Evolutionary conservation across 2,888 invertebrate genomes (phyloP).

Genomic region (Diabrotica balteata): DNA sequence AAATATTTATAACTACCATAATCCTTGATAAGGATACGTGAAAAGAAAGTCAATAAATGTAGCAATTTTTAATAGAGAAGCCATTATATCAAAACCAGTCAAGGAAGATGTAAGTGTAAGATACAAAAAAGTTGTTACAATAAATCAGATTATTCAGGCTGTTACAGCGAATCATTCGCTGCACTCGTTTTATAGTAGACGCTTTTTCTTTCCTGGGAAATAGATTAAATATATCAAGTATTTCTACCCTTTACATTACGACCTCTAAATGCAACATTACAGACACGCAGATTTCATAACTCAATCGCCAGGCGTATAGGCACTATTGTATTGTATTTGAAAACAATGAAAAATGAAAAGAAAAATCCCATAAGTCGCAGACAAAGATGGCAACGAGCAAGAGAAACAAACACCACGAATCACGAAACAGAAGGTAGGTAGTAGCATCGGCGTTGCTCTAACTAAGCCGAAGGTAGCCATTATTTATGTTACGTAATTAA

Average conservation of each 20-base stretch:
- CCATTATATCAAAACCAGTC: not conserved
- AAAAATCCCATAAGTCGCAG: conserved; percentile 13
- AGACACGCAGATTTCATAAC: conserved; percentile 14
- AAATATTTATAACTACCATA: no score
- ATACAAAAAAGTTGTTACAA: no score
- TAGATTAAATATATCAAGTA: no score
- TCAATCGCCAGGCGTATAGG: conserved; percentile 11
- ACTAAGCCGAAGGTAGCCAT: conserved; percentile 14
- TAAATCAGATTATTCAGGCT: no score
- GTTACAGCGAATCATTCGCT: no score
- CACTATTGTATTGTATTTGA: conserved; percentile 21
- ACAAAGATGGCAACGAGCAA: conserved; percentile 20
- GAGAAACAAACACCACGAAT: conserved; percentile 27
- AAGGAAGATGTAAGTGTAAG: no score
- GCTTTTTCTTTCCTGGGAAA: no score
- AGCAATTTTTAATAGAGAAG: no score
- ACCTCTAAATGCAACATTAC: not conserved
- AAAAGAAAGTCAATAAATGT: no score
- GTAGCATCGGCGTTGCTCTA: conserved; percentile 5
- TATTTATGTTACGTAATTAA: conserved; percentile 25
- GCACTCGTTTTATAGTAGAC: no score
- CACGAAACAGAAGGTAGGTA: conserved; percentile 25
- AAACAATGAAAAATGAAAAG: conserved; percentile 17
- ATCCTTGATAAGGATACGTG: no score
- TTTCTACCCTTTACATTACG: not conserved